Percentiles rank a stretch among this genome's conserved stretches.
Evolutionary conservation across 1,140 invertebrate species (phyloP).

Genomic region (Caerostris darwini): DNA sequence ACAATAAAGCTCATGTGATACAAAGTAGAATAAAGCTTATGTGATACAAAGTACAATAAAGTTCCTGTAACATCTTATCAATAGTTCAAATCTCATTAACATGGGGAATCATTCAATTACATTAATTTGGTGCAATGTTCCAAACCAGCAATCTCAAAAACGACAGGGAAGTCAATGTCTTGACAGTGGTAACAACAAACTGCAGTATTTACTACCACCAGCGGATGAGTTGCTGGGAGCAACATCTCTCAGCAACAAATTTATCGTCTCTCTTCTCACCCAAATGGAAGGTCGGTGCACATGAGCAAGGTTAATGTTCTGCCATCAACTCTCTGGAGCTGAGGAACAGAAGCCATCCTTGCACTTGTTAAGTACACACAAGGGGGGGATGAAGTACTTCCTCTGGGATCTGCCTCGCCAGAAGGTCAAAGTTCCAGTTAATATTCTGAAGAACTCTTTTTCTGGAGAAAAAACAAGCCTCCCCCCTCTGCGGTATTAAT

Average conservation of each 20-base stretch:
- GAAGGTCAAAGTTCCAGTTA: conserved; percentile 42
- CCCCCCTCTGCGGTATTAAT: conserved; percentile 49
- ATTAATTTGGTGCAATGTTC: too few relatives aligned
- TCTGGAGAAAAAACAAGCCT: not conserved
- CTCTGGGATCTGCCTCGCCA: not conserved
- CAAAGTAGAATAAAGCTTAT: too few relatives aligned
- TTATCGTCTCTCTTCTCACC: not conserved
- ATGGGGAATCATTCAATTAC: too few relatives aligned
- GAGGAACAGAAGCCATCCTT: not conserved
- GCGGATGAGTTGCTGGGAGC: not conserved
- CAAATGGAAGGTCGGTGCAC: not conserved
- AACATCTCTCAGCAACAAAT: not conserved
- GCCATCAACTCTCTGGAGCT: not conserved
- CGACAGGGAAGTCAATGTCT: not conserved
- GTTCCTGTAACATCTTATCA: too few relatives aligned
- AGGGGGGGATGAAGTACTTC: conserved; percentile 22
- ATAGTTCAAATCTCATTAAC: too few relatives aligned
- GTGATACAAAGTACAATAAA: too few relatives aligned
- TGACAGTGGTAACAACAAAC: not conserved
- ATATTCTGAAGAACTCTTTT: conserved; percentile 13
- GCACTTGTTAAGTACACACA: not conserved
- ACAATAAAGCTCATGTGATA: too few relatives aligned
- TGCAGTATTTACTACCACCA: not conserved
- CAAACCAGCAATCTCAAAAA: not conserved
- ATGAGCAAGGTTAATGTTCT: conserved; percentile 19